These are phyloP conservation scores for Scomberomorus guttatus DNA, from an alignment of 2,797 vertebrate genomes.

Conservation along the genomic window DNA sequence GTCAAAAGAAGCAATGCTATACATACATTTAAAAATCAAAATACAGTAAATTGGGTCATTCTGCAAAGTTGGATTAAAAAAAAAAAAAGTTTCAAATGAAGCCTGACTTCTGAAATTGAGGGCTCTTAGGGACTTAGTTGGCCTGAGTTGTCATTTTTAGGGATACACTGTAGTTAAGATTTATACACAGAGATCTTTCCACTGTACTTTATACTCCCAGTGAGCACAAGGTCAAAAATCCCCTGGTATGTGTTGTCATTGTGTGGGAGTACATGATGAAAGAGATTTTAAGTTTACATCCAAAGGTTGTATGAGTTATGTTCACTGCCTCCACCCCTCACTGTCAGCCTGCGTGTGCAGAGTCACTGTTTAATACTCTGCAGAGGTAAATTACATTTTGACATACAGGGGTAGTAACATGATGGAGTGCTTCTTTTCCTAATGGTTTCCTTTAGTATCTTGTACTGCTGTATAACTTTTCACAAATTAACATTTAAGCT, in stretches of 20 bases:
- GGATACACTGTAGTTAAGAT: conserved; percentile 2
- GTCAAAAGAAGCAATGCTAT: not conserved
- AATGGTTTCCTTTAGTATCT: conserved; percentile 25
- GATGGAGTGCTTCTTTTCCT: conserved; percentile 10
- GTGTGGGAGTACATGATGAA: conserved; percentile 26
- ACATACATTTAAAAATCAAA: not conserved
- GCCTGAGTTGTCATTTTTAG: not conserved
- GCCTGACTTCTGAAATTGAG: not conserved
- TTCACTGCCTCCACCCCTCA: conserved; percentile 16
- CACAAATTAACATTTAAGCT: conserved; percentile 27
- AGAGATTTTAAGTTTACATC: conserved; percentile 46
- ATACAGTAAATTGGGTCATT: not conserved
- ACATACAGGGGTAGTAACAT: conserved; percentile 4
- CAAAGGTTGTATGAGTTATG: conserved; percentile 61
- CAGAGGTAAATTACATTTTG: conserved; percentile 36
- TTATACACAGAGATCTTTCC: not conserved
- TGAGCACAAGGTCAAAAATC: conserved; percentile 20
- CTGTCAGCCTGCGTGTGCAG: conserved; percentile 36
- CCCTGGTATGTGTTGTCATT: conserved; percentile 16
- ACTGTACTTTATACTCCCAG: not conserved
- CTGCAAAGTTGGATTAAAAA: not conserved
- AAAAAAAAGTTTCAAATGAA: not conserved
- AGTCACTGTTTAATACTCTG: conserved; percentile 39
- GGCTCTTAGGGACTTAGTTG: not conserved
- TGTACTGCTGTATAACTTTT: conserved; percentile 17